Conservation (phyloP, 1,140 invertebrate species). For the Drosophila sp. region DNA sequence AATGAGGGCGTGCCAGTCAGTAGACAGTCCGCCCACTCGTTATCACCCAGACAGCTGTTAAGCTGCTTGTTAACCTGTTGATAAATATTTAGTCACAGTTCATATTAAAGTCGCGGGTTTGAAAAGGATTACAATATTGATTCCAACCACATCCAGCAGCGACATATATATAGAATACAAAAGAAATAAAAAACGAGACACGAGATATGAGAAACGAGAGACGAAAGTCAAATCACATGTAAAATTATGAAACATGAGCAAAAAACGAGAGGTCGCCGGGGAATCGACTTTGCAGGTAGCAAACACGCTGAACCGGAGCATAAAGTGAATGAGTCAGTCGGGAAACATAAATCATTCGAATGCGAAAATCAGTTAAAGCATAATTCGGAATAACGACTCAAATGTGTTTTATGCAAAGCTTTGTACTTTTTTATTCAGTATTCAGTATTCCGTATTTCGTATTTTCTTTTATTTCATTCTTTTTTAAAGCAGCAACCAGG, state of each 20-base stretch:
- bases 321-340: slow-evolving; percentile 72
- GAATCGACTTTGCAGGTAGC: slow-evolving; percentile 55
- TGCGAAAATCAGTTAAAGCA: slow-evolving; percentile 80
- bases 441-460: background rate
- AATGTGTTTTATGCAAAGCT: slow-evolving; percentile 31
- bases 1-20: slow-evolving; percentile 23
- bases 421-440: slow-evolving; percentile 4
- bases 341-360: slow-evolving; percentile 80
- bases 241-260: slow-evolving; percentile 80
- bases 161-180: background rate
- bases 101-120: background rate
- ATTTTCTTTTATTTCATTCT: slow-evolving; percentile 10
- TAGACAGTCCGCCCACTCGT: slow-evolving; percentile 6
- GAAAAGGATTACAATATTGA: slow-evolving; percentile 62
- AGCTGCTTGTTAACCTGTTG: slow-evolving; percentile 80
- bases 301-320: slow-evolving; percentile 9
- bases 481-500: slow-evolving; percentile 24
- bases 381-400: slow-evolving; percentile 56
- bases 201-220: slow-evolving; percentile 28
- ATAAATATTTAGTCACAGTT: slow-evolving; percentile 63
- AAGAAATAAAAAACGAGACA: slow-evolving; percentile 31
- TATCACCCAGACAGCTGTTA: slow-evolving; percentile 42
- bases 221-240: slow-evolving; percentile 69
- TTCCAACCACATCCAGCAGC: slow-evolving; percentile 11
- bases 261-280: slow-evolving; percentile 50